Evolutionary conservation across 2,797 vertebrate species (phyloP).

Genomic region (Hozukius guyotensis): DNA sequence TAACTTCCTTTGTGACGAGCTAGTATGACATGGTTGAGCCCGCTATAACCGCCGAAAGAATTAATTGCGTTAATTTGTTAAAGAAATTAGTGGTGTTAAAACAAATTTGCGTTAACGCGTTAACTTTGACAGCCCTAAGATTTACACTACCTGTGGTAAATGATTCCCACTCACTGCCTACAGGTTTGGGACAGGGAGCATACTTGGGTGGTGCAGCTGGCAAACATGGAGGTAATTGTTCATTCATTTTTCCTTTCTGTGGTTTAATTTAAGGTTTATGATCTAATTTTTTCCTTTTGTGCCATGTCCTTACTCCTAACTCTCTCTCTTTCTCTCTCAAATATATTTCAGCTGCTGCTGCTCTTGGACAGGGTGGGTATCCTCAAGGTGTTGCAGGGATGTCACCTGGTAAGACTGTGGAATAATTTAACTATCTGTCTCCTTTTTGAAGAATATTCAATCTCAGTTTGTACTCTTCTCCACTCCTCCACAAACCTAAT

Average conservation of each 20-base stretch:
- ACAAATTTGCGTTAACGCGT: too few species aligned
- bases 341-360: conserved; percentile 39
- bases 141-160: conserved; percentile 3
- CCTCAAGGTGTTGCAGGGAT: conserved; percentile 50
- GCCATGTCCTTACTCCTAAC: background rate
- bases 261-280: background rate
- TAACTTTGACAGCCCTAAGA: background rate
- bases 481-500: background rate
- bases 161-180: background rate
- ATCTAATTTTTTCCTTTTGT: background rate
- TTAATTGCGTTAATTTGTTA: too few species aligned
- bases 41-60: too few species aligned
- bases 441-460: background rate
- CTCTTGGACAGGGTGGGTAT: conserved; percentile 60
- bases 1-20: too few species aligned
- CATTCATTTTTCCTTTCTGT: background rate
- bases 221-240: conserved; percentile 63
- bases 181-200: conserved; percentile 75
- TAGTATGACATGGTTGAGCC: too few species aligned
- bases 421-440: background rate
- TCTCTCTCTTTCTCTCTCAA: background rate
- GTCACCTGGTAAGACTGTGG: conserved; percentile 28
- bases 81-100: too few species aligned
- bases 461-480: background rate
- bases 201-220: conserved; percentile 75